phyloP scores from a whole-genome alignment of 2,888 invertebrate species.

The Cloeon dipterum region DNA sequence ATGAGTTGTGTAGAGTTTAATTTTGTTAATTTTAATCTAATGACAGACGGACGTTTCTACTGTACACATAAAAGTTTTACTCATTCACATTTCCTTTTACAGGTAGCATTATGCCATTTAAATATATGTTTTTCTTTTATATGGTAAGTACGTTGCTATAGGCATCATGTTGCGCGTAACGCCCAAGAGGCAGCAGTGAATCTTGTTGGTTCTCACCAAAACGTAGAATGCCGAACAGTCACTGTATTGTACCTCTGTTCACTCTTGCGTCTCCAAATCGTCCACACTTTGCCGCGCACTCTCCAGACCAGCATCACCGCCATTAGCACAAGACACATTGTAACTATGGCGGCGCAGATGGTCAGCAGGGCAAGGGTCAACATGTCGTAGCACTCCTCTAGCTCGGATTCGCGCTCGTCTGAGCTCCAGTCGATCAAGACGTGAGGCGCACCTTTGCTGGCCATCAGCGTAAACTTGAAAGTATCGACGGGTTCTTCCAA shows the following conservation, averaged over 20 bases:
- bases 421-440: background rate
- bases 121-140: too few relatives aligned
- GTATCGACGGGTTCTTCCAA: too few relatives aligned
- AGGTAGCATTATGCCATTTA: too few relatives aligned
- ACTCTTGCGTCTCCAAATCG: background rate
- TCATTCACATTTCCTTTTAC: too few relatives aligned
- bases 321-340: background rate
- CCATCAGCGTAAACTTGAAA: background rate
- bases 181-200: too few relatives aligned
- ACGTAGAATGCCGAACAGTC: background rate
- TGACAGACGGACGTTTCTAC: too few relatives aligned
- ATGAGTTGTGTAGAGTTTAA: too few relatives aligned
- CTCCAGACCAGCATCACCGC: background rate
- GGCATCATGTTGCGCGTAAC: too few relatives aligned
- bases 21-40: too few relatives aligned
- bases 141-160: too few relatives aligned
- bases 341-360: background rate
- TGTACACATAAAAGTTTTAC: too few relatives aligned
- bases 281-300: background rate
- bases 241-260: background rate
- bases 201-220: too few relatives aligned
- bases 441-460: background rate
- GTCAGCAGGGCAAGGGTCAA: background rate
- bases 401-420: background rate
- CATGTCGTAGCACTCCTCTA: background rate